These are phyloP conservation scores for Enchytraeus crypticus DNA, from an alignment of 2,888 invertebrate species.

Conservation along the genomic window DNA sequence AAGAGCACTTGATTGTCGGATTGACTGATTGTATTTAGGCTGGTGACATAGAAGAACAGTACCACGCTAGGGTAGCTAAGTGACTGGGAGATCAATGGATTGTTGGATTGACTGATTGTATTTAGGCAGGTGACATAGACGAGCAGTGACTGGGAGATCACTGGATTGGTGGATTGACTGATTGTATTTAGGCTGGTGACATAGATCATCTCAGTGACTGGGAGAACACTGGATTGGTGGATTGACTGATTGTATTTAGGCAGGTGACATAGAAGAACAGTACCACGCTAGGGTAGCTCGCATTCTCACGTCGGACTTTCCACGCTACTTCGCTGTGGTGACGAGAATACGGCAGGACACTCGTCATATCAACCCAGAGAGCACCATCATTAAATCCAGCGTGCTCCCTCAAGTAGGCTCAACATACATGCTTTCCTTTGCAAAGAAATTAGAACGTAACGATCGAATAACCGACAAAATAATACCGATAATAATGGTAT, in stretches of 20 bases:
- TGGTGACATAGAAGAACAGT: no score
- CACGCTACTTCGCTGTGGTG: constrained; percentile 96
- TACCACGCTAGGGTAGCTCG: constrained; percentile 82
- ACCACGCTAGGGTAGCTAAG: no score
- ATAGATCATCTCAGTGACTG: no score
- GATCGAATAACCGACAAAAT: no score
- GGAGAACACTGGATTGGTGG: not conserved
- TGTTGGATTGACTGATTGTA: no score
- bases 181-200: not conserved
- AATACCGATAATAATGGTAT: no score
- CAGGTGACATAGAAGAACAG: constrained; percentile 62
- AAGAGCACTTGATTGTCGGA: no score
- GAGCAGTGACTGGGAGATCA: not conserved
- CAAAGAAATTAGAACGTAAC: no score
- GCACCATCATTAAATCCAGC: constrained; percentile 95
- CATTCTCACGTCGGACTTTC: constrained; percentile 95
- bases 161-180: not conserved
- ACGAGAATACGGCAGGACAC: constrained; percentile 70
- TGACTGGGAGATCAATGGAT: no score
- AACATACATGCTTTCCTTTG: no score
- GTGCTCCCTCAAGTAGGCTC: constrained; percentile 99
- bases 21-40: no score
- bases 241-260: not conserved
- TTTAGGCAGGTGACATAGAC: no score
- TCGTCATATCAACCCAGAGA: constrained; percentile 95